These are phyloP conservation scores for Odontophorus gujanensis DNA, from an alignment of 2,113 vertebrate species.

Conservation along the genomic window DNA sequence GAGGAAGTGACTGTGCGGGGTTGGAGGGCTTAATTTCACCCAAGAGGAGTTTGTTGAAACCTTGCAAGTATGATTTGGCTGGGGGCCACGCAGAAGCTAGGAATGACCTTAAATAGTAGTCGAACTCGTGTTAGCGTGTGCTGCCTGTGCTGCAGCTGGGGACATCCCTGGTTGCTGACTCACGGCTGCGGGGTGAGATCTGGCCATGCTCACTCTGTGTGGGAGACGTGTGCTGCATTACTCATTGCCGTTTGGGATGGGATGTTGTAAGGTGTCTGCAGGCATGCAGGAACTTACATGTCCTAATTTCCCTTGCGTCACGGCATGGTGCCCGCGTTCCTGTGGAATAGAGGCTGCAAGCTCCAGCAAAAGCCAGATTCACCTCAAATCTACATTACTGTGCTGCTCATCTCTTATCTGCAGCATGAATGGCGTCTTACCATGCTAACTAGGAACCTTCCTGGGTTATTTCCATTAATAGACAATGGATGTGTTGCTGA, in stretches of 20 bases:
- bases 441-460: accelerated
- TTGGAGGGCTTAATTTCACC: not conserved
- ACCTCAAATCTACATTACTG: not conserved
- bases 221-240: not conserved
- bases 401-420: not conserved
- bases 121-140: not conserved
- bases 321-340: not conserved
- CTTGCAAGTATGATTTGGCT: not conserved
- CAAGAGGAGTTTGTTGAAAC: not conserved
- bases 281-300: not conserved
- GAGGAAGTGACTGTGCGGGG: not conserved
- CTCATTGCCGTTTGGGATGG: not conserved
- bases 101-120: constrained; percentile 60
- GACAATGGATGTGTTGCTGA: accelerated
- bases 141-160: not conserved
- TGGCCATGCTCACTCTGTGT: not conserved
- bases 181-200: not conserved
- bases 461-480: accelerated
- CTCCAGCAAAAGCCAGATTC: no score
- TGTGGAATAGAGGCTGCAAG: accelerated
- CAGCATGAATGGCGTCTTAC: accelerated
- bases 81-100: constrained; percentile 25
- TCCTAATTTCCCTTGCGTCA: not conserved
- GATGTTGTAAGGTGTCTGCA: not conserved
- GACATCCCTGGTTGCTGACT: constrained; percentile 27